Evolutionary conservation across 2,797 vertebrate genomes (phyloP).

Genomic region (Oceanodroma leucorhoa): DNA sequence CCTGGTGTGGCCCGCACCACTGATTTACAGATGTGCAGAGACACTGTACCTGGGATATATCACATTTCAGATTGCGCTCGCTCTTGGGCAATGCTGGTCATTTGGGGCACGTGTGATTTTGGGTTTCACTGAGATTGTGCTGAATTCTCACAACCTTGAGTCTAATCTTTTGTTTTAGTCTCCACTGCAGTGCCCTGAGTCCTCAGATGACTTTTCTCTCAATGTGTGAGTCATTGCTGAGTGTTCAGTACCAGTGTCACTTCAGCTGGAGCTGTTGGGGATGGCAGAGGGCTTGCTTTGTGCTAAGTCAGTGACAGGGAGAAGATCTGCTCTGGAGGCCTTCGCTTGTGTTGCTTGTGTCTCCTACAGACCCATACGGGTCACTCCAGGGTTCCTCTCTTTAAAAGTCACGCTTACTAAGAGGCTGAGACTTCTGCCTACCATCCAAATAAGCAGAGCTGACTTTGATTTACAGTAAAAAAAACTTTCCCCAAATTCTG

Average conservation of each 20-base stretch:
- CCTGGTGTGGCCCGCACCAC: fast-evolving
- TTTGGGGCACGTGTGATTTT: fast-evolving
- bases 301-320: not conserved
- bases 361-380: not conserved
- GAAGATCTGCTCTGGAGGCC: not conserved
- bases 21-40: not conserved
- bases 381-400: not conserved
- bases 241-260: not conserved
- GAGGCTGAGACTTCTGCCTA: not conserved
- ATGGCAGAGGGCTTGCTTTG: not conserved
- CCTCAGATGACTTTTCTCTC: not conserved
- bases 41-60: not conserved
- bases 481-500: not conserved
- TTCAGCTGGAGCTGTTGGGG: not conserved
- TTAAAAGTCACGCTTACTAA: not conserved
- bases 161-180: not conserved
- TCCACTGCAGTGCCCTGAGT: fast-evolving
- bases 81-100: not conserved
- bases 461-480: not conserved
- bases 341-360: not conserved
- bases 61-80: not conserved
- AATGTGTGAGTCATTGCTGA: not conserved
- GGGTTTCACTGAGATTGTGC: not conserved
- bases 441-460: not conserved
- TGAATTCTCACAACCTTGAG: not conserved